phyloP scores from a whole-genome alignment of 2,797 vertebrate species.

The Mergus octosetaceus region DNA sequence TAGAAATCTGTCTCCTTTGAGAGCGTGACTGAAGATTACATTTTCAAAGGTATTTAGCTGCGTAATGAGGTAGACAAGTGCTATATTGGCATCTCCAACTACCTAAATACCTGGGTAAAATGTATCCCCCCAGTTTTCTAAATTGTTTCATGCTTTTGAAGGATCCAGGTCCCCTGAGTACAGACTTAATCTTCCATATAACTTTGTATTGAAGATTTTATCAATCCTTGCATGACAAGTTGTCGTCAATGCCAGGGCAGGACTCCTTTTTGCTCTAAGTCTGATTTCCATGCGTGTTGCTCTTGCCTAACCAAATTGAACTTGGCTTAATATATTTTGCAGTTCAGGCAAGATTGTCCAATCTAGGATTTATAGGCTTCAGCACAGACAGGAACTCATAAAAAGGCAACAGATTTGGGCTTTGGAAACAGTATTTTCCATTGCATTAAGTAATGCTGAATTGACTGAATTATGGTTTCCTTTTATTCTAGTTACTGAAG shows the following conservation, averaged over 20 bases:
- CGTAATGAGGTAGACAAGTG: background rate
- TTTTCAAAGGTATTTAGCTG: slow-evolving; percentile 31
- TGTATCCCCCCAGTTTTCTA: background rate
- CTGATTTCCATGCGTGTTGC: background rate
- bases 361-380: background rate
- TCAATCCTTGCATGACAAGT: background rate
- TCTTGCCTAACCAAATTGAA: background rate
- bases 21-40: background rate
- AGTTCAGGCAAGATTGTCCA: background rate
- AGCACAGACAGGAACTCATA: background rate
- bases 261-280: background rate
- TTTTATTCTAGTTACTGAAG: slow-evolving; percentile 33
- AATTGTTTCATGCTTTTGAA: background rate
- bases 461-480: background rate
- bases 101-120: background rate
- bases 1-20: slow-evolving; percentile 14
- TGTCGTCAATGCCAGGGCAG: background rate
- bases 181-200: background rate
- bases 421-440: background rate
- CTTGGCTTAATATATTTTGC: background rate
- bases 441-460: background rate
- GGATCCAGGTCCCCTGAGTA: background rate
- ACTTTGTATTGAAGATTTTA: background rate
- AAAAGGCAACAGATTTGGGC: background rate
- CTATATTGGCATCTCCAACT: background rate